Percentiles rank a stretch among this genome's conserved stretches.
Evolutionary conservation across 2,888 invertebrate genomes (phyloP).

Genomic region (Microctonus hyperodae): DNA sequence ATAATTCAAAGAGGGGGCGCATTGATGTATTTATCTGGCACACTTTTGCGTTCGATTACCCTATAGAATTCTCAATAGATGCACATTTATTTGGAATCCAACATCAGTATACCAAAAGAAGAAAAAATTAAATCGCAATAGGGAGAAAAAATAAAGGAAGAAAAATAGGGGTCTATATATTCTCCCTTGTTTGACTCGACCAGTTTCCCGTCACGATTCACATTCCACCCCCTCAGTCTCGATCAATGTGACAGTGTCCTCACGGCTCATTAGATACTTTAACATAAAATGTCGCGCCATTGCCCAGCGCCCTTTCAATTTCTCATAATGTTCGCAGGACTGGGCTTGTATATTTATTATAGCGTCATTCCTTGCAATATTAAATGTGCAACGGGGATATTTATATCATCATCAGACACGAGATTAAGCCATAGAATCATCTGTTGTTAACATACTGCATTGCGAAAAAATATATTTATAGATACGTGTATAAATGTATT

Average conservation of each 20-base stretch:
- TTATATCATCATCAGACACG: neutral
- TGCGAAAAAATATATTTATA: neutral
- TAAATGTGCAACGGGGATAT: neutral
- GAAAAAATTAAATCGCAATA: neutral
- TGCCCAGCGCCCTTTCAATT: constrained; percentile 12
- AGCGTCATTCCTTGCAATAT: neutral
- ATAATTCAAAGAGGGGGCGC: neutral
- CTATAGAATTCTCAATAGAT: constrained; percentile 1
- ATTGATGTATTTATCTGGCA: constrained; percentile 19
- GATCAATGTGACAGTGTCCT: constrained; percentile 15
- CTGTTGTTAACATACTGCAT: neutral
- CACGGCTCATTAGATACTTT: constrained; percentile 27
- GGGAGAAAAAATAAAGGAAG: constrained; percentile 8
- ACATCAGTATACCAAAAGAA: too few species aligned
- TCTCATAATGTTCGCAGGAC: constrained; percentile 4
- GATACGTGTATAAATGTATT: too few species aligned
- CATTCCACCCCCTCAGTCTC: constrained; percentile 1
- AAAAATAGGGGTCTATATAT: constrained; percentile 8
- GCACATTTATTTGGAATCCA: constrained; percentile 1
- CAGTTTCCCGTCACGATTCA: constrained; percentile 26
- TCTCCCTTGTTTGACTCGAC: constrained; percentile 15
- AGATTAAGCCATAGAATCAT: constrained; percentile 12
- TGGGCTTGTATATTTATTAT: neutral
- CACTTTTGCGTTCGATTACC: constrained; percentile 22
- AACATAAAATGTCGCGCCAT: constrained; percentile 17